Evolutionary conservation across 2,797 vertebrate species (phyloP).

Genomic region (Carcharodon carcharias): DNA sequence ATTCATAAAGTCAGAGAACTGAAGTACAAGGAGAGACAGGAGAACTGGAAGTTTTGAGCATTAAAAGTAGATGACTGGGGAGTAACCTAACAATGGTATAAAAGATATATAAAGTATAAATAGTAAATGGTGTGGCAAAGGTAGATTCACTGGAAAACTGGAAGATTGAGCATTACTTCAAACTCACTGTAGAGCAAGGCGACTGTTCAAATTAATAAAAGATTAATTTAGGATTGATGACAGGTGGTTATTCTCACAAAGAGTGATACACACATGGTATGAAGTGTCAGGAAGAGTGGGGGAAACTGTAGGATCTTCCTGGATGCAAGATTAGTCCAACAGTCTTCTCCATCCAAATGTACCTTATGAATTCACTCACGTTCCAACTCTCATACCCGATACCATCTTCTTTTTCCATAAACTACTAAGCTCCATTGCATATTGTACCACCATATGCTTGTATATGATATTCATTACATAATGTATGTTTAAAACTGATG

Average conservation of each 20-base stretch:
- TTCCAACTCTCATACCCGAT: neutral
- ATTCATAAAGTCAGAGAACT: neutral
- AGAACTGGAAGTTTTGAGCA: neutral
- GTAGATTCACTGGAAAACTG: neutral
- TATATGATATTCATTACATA: neutral
- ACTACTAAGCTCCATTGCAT: neutral
- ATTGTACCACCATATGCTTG: neutral
- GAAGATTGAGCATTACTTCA: neutral
- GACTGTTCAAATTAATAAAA: neutral
- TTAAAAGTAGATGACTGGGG: neutral
- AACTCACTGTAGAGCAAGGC: neutral
- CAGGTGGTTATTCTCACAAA: neutral
- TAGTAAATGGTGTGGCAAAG: neutral
- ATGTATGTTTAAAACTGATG: neutral
- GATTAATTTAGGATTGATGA: neutral
- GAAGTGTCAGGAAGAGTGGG: neutral
- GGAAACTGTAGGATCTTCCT: neutral
- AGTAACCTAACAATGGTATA: neutral
- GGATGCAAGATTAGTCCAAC: neutral
- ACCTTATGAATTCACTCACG: neutral
- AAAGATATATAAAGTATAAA: neutral
- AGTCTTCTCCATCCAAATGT: neutral
- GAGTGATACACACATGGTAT: neutral
- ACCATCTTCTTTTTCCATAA: neutral
- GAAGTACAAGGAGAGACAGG: neutral